phyloP scores from a whole-genome alignment of 1,140 invertebrate genomes.

The Ectropis grisescens region DNA sequence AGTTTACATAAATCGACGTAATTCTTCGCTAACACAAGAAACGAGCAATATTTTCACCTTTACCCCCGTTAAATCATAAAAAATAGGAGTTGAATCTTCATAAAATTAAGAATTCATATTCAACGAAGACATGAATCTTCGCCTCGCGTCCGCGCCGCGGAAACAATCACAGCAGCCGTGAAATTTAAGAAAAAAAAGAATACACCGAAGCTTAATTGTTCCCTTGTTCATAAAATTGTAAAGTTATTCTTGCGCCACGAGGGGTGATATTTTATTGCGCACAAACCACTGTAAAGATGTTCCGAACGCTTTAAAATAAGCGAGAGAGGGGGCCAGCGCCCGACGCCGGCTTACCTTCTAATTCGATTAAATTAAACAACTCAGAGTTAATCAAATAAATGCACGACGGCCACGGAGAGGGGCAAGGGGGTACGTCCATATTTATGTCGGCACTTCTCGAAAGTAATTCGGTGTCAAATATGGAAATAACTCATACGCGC shows the following conservation, averaged over 20 bases:
- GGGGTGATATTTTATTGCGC: constrained; percentile 64
- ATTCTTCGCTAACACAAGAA: too few relatives aligned
- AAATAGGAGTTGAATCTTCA: constrained; percentile 36
- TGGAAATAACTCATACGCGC: constrained; percentile 68
- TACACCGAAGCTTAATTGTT: constrained; percentile 60
- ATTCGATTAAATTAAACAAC: constrained; percentile 70
- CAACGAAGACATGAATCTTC: constrained; percentile 59
- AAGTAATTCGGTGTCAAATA: constrained; percentile 70
- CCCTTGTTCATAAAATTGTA: constrained; percentile 68
- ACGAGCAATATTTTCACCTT: constrained; percentile 3
- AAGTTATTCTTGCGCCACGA: constrained; percentile 54
- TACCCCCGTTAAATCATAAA: constrained; percentile 33
- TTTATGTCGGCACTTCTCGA: constrained; percentile 67
- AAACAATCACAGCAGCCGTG: constrained; percentile 48
- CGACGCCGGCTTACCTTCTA: constrained; percentile 52
- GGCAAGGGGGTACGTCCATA: constrained; percentile 37
- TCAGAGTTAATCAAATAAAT: constrained; percentile 70
- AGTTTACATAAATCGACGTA: too few relatives aligned
- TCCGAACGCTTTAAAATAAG: constrained; percentile 62
- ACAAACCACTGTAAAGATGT: constrained; percentile 69
- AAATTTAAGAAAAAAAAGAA: constrained; percentile 55
- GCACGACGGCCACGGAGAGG: constrained; percentile 44
- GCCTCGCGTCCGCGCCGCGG: constrained; percentile 24
- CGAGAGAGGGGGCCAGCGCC: constrained; percentile 27
- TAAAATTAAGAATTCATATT: constrained; percentile 64